Base-by-base conservation (phyloP, 2,797 vertebrate genomes). In the Etheostoma perlongum region DNA sequence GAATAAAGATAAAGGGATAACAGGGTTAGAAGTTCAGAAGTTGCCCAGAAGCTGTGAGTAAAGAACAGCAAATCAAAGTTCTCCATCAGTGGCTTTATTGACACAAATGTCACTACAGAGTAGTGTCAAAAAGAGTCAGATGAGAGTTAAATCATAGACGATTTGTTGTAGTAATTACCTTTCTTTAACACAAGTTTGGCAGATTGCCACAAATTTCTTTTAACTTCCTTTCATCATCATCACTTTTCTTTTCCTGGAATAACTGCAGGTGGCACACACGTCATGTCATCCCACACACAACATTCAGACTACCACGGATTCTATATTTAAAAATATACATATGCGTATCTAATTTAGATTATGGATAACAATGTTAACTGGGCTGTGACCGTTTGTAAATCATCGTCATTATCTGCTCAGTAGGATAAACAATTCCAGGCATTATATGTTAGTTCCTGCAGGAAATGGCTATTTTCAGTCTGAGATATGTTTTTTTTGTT, bases 51-150 rank as follows among this genome's bases (percentile, higher is more conserved):
- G 40, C 49, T 33, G 47, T 59, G 59, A 72, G 61, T 70, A 40
- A 72, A 60, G 53, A 61, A 60, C 33, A 72, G 61, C 10, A 21
- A n/a, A 73, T 72, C 58, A 72, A 74, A 53, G 46, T 19, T 78
- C 44, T 76, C 49, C 54, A 53, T 57, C 55, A 52, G 58, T 57
- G 19, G 53, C n/a, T 9, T 76, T 60, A n/a, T 48, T 62, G 63
- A 52, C 62, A 67, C 46, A 76, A 51, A 52, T 68, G 63, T 54
- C 52, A 57, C 47, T 18, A 33, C 51, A 51, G 21, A 48, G 18
- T 40, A 6, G 57, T 66, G 49, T 48, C 13, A 52, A 11, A 60
- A 58, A 25, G 27, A 61, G 10, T 30, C 48, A 62, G 19, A 7
- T 19, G 55, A 42, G 18, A 68, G 15, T 58, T 40, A 63, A 59